Base-by-base conservation (phyloP, 2,888 invertebrate genomes). In the Syritta pipiens region DNA sequence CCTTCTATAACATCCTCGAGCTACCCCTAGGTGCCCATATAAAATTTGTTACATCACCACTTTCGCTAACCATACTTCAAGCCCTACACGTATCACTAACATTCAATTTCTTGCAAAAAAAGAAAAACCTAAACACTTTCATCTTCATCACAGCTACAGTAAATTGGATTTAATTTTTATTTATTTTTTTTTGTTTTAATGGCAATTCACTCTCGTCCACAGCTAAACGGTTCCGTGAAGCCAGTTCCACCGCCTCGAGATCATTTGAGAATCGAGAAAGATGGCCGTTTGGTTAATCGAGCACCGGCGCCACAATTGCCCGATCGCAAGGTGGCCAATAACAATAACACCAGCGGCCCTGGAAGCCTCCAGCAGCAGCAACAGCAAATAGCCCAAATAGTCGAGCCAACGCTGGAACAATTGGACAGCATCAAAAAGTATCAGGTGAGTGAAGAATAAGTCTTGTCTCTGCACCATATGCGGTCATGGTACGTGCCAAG, bases 381-480 rank as follows among this genome's bases (percentile, higher is more conserved):
- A 65, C 89, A 89, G 63, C 88, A 89, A 83, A 89, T 89, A 65
- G 89, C 89, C 20, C 89, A 89, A 84, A 85, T 89, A 79, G 88
- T 90, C 59, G 91, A 93, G 83, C 94, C 95, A 83, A 95, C 95
- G 79, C 92, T 94, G 86, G 96, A 97, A 85, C 96, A 97, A 89
- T 90, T 97, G 89, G 96, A 96, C 86, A 95, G 96, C 88, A 96
- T 97, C 88, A 94, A 94, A 86, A 96, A 96, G 88, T 97, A 96
- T 89, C 96, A 96, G 94, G 96, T 97, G 84, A 91, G 92, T 83
- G 14, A 2, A n/a, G n/a, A n/a, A n/a, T n/a, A n/a, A 14, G 7
- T 4, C 37, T 37, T 17, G 14, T 14, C n/a, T n/a, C 37, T 37
- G 37, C 37, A 37, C 37, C 37, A n/a, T n/a, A n/a, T n/a, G n/a